These are phyloP conservation scores for Anguilla megastoma DNA, from an alignment of 2,797 vertebrate genomes.

Conservation along the genomic window DNA sequence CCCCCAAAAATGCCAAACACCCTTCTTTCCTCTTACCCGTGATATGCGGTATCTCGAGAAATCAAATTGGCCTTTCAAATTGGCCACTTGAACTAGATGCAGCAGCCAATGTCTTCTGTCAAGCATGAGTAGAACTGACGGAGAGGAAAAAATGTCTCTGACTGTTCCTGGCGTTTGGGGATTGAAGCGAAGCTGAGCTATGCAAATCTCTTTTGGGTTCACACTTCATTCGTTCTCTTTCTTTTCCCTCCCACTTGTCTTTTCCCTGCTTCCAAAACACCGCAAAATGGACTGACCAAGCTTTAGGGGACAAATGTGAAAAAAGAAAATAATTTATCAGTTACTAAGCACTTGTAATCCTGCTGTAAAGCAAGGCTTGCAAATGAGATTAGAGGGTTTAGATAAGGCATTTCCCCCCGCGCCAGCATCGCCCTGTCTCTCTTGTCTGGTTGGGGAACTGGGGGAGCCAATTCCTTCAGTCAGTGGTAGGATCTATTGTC, in stretches of 20 bases:
- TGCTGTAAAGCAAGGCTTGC: slow-evolving; percentile 64
- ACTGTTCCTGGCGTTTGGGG: slow-evolving; percentile 15
- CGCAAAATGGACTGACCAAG: slow-evolving; percentile 42
- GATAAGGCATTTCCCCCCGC: slow-evolving; percentile 37
- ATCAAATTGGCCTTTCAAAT: slow-evolving; percentile 32
- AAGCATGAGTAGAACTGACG: slow-evolving; percentile 25
- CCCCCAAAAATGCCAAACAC: neutral
- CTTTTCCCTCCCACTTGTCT: slow-evolving; percentile 31
- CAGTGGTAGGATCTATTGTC: slow-evolving; percentile 14
- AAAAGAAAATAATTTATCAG: slow-evolving; percentile 63
- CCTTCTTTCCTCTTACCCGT: neutral
- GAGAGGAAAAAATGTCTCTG: neutral
- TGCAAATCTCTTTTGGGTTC: slow-evolving; percentile 32
- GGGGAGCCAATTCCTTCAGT: slow-evolving; percentile 9
- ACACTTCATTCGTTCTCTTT: slow-evolving; percentile 17
- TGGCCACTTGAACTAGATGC: slow-evolving; percentile 5
- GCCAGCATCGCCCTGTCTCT: neutral
- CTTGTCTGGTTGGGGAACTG: slow-evolving; percentile 21
- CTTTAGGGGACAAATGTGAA: slow-evolving; percentile 58
- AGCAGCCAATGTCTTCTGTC: slow-evolving; percentile 24
- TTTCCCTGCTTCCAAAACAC: slow-evolving; percentile 12
- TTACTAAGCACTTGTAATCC: slow-evolving; percentile 69
- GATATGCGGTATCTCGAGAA: neutral
- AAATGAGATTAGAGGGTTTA: slow-evolving; percentile 71
- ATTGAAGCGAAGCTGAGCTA: slow-evolving; percentile 26